These are phyloP conservation scores for Eupithecia tripunctaria DNA, from an alignment of 2,888 invertebrate species.

Conservation along the genomic window DNA sequence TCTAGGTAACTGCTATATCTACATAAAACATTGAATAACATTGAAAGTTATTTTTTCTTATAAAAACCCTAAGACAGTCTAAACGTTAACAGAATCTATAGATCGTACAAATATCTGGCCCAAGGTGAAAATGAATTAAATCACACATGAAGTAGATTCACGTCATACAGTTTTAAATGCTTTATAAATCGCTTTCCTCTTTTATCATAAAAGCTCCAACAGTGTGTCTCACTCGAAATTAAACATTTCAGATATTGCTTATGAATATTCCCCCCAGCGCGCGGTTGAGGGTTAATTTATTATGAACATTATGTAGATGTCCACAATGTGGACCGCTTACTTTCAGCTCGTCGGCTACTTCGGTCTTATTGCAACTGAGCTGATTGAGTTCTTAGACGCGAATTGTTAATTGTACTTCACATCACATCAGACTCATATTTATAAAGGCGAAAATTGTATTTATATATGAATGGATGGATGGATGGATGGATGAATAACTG, in stretches of 20 bases:
- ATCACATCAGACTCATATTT: no score
- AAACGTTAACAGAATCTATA: no score
- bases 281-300: slow-evolving; percentile 53
- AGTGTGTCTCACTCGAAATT: slow-evolving; percentile 52
- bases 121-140: background rate
- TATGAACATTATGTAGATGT: slow-evolving; percentile 48
- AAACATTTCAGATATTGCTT: slow-evolving; percentile 59
- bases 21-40: no score
- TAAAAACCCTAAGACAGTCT: no score
- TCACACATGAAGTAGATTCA: background rate
- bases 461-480: no score
- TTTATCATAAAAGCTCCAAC: slow-evolving; percentile 25
- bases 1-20: no score
- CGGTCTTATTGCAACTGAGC: slow-evolving; percentile 11
- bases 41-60: no score
- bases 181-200: slow-evolving; percentile 17
- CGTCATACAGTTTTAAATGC: background rate
- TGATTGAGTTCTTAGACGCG: slow-evolving; percentile 19
- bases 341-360: slow-evolving; percentile 19
- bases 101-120: background rate
- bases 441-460: no score
- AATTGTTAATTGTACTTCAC: no score
- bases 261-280: slow-evolving; percentile 51
- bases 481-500: no score
- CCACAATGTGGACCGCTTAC: slow-evolving; percentile 28